Conservation (phyloP, 2,113 vertebrate genomes). For the Microcebus jonahi region DNA sequence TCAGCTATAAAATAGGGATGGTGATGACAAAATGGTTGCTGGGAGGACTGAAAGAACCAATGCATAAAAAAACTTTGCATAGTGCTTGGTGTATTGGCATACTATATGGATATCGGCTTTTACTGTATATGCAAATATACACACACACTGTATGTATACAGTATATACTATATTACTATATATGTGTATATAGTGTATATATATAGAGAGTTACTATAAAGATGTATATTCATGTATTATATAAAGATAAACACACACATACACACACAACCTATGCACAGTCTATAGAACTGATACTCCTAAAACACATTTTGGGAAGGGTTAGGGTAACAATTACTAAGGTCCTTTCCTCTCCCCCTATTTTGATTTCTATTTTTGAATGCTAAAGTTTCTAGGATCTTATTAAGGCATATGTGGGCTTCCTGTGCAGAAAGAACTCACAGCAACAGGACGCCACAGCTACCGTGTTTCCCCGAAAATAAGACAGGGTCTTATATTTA, state of each 20-base stretch:
- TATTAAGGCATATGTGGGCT: neutral
- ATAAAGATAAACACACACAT: neutral
- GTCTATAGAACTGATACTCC: neutral
- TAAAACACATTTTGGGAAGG: neutral
- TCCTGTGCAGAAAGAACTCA: neutral
- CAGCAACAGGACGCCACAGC: neutral
- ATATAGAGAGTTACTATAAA: too few species aligned
- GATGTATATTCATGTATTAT: neutral
- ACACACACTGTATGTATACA: too few species aligned
- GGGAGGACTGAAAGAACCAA: neutral
- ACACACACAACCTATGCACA: neutral
- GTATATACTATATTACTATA: too few species aligned
- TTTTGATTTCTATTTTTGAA: constrained; percentile 2
- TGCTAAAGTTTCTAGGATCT: neutral
- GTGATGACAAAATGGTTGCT: neutral
- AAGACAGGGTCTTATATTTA: too few species aligned
- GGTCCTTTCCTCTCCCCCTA: neutral
- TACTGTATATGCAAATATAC: neutral
- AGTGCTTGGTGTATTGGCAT: neutral
- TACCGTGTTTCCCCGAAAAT: too few species aligned
- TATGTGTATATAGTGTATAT: neutral
- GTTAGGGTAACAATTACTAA: neutral
- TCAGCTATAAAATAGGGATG: neutral
- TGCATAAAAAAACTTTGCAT: neutral
- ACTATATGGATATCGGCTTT: neutral